A percentile compares a stretch with the other conserved stretches of the same genome.
Conservation (phyloP, 1,140 invertebrate species). For the Caenorhabditis briggsae region DNA sequence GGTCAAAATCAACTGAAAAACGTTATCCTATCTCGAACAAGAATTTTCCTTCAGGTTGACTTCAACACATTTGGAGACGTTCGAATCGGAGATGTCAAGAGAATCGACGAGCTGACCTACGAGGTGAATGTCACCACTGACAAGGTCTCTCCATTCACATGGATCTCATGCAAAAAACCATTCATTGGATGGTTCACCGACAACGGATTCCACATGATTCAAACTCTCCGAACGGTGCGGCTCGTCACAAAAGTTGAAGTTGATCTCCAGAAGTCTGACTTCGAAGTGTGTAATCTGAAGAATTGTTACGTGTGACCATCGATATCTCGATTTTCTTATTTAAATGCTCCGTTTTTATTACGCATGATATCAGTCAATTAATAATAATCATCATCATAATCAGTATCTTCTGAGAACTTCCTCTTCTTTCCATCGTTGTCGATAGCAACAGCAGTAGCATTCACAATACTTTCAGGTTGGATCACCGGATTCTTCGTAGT, state of each 20-base stretch:
- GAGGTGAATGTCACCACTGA: background rate
- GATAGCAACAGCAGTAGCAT: too few species aligned
- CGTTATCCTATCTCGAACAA: too few species aligned
- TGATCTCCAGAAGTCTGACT: conserved; percentile 12
- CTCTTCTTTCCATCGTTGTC: too few species aligned
- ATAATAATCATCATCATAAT: too few species aligned
- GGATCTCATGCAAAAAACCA: background rate
- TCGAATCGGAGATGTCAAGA: background rate
- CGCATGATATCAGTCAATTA: too few species aligned
- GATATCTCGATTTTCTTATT: too few species aligned
- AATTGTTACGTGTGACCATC: conserved; percentile 38
- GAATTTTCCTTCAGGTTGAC: conserved; percentile 21
- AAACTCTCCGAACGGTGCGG: background rate
- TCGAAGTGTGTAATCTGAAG: conserved; percentile 59
- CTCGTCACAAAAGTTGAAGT: background rate
- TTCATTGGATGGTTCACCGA: conserved; percentile 56
- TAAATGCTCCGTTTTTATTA: too few species aligned
- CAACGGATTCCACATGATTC: conserved; percentile 68
- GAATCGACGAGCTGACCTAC: conserved; percentile 43
- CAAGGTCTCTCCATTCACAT: conserved; percentile 52
- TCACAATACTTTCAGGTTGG: too few species aligned
- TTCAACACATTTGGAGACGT: conserved; percentile 37
- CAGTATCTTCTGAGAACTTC: too few species aligned
- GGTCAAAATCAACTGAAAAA: background rate
- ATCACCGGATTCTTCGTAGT: too few species aligned